phyloP scores from a whole-genome alignment of 2,888 invertebrate species.

The Lasioglossum figueresi region DNA sequence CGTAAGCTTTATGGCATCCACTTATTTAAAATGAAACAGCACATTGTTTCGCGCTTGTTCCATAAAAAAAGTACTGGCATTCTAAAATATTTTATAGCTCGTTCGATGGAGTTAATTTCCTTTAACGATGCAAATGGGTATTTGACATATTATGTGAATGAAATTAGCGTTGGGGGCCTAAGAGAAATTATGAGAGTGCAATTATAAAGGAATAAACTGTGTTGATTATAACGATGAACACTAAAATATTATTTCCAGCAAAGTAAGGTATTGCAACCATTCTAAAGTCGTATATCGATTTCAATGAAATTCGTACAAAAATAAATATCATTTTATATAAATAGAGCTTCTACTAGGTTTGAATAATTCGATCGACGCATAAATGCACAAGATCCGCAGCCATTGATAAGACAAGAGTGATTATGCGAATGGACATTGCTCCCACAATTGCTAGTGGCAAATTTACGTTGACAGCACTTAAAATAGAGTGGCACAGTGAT shows the following conservation, averaged over 20 bases:
- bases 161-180: not conserved
- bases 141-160: not conserved
- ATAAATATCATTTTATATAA: no score
- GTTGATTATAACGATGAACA: not conserved
- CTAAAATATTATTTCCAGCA: not conserved
- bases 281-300: not conserved
- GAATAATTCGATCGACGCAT: no score
- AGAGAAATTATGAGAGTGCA: not conserved
- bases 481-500: conserved; percentile 1
- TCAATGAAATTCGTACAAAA: not conserved
- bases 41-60: not conserved
- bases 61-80: not conserved
- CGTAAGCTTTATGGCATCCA: not conserved
- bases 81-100: not conserved
- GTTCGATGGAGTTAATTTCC: not conserved
- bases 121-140: not conserved
- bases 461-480: conserved; percentile 1
- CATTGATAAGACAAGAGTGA: not conserved
- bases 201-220: not conserved
- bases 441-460: not conserved
- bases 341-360: no score
- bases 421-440: not conserved
- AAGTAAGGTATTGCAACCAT: no score
- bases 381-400: no score
- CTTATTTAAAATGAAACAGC: not conserved